These are phyloP conservation scores for Diachasma alloeum DNA, from an alignment of 1,140 invertebrate genomes.

Conservation along the genomic window DNA sequence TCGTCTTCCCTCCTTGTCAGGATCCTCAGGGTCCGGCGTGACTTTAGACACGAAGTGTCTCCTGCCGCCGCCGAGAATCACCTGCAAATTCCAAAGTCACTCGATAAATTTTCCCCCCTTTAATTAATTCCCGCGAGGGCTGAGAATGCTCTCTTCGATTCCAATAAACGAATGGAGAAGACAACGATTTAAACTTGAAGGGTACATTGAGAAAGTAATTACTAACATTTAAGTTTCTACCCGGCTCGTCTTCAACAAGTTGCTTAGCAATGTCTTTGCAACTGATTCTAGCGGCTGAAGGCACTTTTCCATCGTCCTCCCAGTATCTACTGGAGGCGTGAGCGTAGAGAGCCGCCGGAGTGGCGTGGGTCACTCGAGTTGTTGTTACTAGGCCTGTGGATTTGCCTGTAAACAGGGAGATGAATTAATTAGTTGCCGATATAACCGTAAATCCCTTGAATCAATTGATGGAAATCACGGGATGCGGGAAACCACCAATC, in stretches of 20 bases:
- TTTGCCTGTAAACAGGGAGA: constrained; percentile 59
- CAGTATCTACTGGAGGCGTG: constrained; percentile 80
- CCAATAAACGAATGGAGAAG: too few relatives aligned
- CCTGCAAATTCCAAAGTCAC: constrained; percentile 58
- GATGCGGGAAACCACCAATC: too few relatives aligned
- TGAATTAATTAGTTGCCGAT: background rate
- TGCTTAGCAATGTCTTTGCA: constrained; percentile 82
- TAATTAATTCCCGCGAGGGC: too few relatives aligned
- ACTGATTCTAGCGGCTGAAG: constrained; percentile 60
- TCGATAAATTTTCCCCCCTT: background rate
- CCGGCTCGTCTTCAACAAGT: constrained; percentile 75
- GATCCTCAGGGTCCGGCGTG: constrained; percentile 65
- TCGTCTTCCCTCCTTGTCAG: constrained; percentile 70
- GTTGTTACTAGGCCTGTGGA: constrained; percentile 78
- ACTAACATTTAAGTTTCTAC: constrained; percentile 74
- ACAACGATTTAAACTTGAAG: too few relatives aligned
- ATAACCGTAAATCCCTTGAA: background rate
- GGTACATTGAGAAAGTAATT: background rate
- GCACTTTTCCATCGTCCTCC: constrained; percentile 78
- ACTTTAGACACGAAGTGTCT: constrained; percentile 75
- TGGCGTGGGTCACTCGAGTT: constrained; percentile 82
- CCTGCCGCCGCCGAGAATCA: constrained; percentile 79
- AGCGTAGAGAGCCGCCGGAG: constrained; percentile 83
- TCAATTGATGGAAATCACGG: too few relatives aligned
- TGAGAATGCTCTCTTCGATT: too few relatives aligned